phyloP scores from a whole-genome alignment of 2,888 invertebrate species.

The Drosophila emarginata region DNA sequence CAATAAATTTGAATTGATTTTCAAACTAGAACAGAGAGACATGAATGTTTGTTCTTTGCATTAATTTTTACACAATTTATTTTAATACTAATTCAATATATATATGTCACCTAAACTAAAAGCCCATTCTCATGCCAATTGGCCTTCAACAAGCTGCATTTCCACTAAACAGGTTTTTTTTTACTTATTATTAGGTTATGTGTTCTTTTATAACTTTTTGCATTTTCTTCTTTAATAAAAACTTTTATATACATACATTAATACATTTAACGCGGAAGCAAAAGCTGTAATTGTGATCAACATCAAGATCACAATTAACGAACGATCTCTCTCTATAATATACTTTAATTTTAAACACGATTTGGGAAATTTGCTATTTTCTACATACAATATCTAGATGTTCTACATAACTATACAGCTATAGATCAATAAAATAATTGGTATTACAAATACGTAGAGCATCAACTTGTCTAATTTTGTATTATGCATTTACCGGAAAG shows the following conservation, averaged over 20 bases:
- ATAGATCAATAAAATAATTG: conserved; percentile 43
- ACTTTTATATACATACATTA: conserved; percentile 67
- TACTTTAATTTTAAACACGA: conserved; percentile 45
- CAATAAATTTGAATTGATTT: not conserved
- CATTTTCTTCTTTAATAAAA: conserved; percentile 37
- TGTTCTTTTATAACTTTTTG: conserved; percentile 43
- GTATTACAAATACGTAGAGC: conserved; percentile 41
- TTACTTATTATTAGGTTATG: conserved; percentile 42
- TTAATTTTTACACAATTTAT: conserved; percentile 61
- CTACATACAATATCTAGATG: conserved; percentile 43
- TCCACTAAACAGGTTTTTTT: conserved; percentile 52
- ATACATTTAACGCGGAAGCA: conserved; percentile 56
- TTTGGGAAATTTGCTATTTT: conserved; percentile 58
- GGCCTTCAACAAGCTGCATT: conserved; percentile 57
- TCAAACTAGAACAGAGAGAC: not conserved
- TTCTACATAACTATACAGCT: conserved; percentile 32
- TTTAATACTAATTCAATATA: conserved; percentile 53
- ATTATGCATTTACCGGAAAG: conserved; percentile 3
- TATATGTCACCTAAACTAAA: conserved; percentile 47
- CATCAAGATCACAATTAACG: conserved; percentile 51
- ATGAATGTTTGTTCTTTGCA: conserved; percentile 21
- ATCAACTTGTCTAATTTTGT: conserved; percentile 3
- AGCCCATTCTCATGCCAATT: conserved; percentile 39
- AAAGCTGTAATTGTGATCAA: conserved; percentile 33
- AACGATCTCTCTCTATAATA: conserved; percentile 19